These are phyloP conservation scores for Magallana ariakensis DNA, from an alignment of 1,140 invertebrate species.

Conservation along the genomic window DNA sequence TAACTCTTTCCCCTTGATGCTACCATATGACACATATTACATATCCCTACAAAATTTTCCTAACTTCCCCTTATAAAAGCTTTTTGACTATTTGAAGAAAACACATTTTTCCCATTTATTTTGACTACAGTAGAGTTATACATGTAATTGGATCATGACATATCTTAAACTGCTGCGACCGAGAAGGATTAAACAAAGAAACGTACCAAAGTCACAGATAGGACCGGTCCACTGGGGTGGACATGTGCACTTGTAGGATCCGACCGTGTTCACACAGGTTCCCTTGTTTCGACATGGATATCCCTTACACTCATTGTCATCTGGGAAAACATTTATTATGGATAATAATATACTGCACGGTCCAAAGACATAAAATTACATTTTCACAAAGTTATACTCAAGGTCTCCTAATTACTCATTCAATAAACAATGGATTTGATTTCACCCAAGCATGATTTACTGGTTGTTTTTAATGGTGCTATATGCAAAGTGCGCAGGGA, in stretches of 20 bases:
- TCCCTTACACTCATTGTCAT: slow-evolving; percentile 52
- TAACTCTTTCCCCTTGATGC: too few species aligned
- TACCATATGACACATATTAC: too few species aligned
- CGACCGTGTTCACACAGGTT: slow-evolving; percentile 43
- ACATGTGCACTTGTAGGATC: slow-evolving; percentile 51
- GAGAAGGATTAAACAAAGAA: background rate
- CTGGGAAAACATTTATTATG: background rate
- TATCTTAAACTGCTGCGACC: background rate
- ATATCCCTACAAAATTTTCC: too few species aligned
- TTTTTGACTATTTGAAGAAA: background rate
- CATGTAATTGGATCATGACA: background rate
- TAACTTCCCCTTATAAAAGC: too few species aligned
- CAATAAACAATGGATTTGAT: too few species aligned
- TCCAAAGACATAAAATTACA: too few species aligned
- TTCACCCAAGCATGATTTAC: too few species aligned
- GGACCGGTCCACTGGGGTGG: slow-evolving; percentile 51
- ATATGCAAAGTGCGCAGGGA: too few species aligned
- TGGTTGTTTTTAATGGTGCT: too few species aligned
- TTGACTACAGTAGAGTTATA: background rate
- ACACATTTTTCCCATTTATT: background rate
- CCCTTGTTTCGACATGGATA: slow-evolving; percentile 51
- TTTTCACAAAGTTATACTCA: too few species aligned
- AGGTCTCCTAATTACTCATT: too few species aligned
- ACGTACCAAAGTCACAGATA: slow-evolving; percentile 53
- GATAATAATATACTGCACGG: too few species aligned